Percentiles rank a stretch among this genome's conserved stretches.
phyloP scores from a whole-genome alignment of 2,797 vertebrate genomes.

The Lepilemur ruficaudatus region DNA sequence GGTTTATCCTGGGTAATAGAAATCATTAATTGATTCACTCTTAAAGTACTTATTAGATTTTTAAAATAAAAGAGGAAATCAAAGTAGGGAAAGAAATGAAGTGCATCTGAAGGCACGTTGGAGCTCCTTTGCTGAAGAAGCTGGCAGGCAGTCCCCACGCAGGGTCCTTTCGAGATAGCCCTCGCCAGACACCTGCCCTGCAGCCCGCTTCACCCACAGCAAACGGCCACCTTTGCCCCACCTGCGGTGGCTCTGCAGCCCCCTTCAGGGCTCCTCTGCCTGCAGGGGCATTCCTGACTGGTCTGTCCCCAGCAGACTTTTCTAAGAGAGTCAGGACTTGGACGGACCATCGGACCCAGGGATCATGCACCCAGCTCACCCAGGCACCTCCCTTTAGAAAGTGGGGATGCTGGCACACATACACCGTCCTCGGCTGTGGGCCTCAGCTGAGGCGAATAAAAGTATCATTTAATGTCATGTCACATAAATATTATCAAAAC shows the following conservation, averaged over 20 bases:
- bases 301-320: not conserved
- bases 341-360: not conserved
- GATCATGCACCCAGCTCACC: not conserved
- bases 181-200: not conserved
- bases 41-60: not conserved
- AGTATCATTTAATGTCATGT: not conserved
- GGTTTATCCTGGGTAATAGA: not conserved
- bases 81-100: not conserved
- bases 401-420: not conserved
- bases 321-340: not conserved
- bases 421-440: not conserved
- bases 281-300: not conserved
- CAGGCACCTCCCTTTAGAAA: not conserved
- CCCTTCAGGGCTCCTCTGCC: not conserved
- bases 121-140: not conserved
- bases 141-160: accelerated
- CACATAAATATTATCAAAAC: not conserved
- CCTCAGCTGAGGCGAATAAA: not conserved
- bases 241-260: accelerated
- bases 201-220: not conserved
- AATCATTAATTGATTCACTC: not conserved
- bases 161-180: not conserved
- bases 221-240: not conserved
- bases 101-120: not conserved
- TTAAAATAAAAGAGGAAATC: not conserved